A percentile compares a stretch with the other conserved stretches of the same genome.
Conservation (phyloP, 2,113 vertebrate species). For the Silurus meridionalis region DNA sequence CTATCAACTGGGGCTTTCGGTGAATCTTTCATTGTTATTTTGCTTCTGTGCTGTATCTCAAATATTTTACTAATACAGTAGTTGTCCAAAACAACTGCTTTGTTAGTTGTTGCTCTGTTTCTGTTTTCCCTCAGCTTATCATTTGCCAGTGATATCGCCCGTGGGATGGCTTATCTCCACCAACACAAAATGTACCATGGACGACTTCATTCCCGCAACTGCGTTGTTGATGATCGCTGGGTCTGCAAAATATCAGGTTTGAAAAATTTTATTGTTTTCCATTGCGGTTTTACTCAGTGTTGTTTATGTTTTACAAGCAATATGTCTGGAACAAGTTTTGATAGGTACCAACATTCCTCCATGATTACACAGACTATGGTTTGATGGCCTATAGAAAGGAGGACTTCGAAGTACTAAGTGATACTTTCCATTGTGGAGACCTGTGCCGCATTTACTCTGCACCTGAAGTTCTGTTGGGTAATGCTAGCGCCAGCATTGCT, state of each 20-base stretch:
- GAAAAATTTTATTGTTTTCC: background rate
- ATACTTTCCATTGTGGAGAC: conserved; percentile 59
- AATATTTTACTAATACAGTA: background rate
- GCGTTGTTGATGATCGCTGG: conserved; percentile 75
- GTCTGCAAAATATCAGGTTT: conserved; percentile 78
- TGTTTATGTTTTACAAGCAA: background rate
- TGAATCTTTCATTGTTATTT: conserved; percentile 43
- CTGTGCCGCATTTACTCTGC: conserved; percentile 65
- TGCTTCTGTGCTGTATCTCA: background rate
- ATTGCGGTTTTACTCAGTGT: background rate
- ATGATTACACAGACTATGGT: conserved; percentile 66
- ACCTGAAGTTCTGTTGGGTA: conserved; percentile 71
- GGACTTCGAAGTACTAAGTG: conserved; percentile 63
- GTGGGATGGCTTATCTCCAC: conserved; percentile 75
- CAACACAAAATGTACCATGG: conserved; percentile 73
- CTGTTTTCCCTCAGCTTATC: conserved; percentile 64
- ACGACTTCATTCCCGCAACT: conserved; percentile 74
- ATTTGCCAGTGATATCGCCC: conserved; percentile 75
- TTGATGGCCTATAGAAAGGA: conserved; percentile 70
- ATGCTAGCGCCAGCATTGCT: conserved; percentile 58
- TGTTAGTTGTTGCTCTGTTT: background rate
- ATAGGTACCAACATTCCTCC: background rate
- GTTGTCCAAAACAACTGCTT: background rate
- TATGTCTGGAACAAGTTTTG: background rate
- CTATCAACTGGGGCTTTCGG: conserved; percentile 79